A percentile compares a stretch with the other conserved stretches of the same genome.
Evolutionary conservation across 2,888 invertebrate genomes (phyloP).

Genomic region (Zootermopsis nevadensis): DNA sequence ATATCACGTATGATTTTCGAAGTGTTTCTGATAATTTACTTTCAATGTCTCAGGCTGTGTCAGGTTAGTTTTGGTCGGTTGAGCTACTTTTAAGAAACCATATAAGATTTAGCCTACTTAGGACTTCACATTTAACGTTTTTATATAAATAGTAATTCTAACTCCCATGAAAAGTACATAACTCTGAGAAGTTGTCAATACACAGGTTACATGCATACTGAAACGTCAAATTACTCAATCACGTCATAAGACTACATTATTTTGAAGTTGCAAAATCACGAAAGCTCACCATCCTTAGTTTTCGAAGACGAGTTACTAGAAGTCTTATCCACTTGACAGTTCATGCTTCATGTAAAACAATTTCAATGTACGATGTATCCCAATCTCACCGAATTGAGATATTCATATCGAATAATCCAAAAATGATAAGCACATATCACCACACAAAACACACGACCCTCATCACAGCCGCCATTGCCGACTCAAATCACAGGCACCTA

Average conservation of each 20-base stretch:
- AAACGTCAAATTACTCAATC: background rate
- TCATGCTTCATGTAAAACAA: slow-evolving; percentile 58
- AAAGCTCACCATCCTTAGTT: slow-evolving; percentile 58
- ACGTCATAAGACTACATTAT: background rate
- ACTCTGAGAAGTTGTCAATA: background rate
- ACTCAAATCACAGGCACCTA: slow-evolving; percentile 42
- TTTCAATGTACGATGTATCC: slow-evolving; percentile 63
- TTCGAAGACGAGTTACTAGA: slow-evolving; percentile 58
- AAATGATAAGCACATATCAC: slow-evolving; percentile 35
- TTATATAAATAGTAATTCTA: background rate
- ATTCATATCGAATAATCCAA: slow-evolving; percentile 60
- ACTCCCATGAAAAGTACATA: background rate
- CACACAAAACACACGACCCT: slow-evolving; percentile 35
- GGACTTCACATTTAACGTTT: background rate
- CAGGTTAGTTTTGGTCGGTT: background rate
- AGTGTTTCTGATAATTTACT: background rate
- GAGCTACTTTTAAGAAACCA: background rate
- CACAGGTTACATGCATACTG: background rate
- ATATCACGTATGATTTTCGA: too few relatives aligned
- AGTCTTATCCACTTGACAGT: slow-evolving; percentile 58
- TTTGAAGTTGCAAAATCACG: slow-evolving; percentile 15
- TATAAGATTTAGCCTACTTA: slow-evolving; percentile 1
- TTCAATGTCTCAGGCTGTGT: background rate
- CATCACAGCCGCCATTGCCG: slow-evolving; percentile 47
- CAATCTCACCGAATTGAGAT: slow-evolving; percentile 73